Evolutionary conservation across 1,140 invertebrate species (phyloP).

Genomic region (Drosophila quadrilineata): DNA sequence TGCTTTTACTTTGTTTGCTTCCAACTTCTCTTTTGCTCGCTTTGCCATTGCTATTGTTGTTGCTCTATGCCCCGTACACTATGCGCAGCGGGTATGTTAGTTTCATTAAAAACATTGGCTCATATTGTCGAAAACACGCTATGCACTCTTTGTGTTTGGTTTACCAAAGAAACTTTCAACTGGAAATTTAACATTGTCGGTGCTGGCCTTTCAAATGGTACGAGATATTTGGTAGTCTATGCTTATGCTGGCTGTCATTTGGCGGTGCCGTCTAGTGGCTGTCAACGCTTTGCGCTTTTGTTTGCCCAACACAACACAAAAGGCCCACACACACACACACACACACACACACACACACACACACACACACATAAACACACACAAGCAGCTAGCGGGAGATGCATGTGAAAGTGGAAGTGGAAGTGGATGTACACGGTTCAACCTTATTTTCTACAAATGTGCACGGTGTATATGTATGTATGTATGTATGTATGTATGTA

Average conservation of each 20-base stretch:
- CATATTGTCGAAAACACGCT: too few relatives aligned
- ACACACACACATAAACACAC: constrained; percentile 21
- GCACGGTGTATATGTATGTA: constrained; percentile 20
- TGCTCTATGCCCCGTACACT: not conserved
- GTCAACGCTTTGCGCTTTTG: constrained; percentile 69
- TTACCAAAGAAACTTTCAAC: too few relatives aligned
- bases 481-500: constrained; percentile 6
- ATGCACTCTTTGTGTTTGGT: too few relatives aligned
- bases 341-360: constrained; percentile 4
- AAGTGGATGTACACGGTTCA: not conserved
- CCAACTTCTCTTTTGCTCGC: constrained; percentile 6
- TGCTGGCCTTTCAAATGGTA: constrained; percentile 4
- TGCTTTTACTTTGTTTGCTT: constrained; percentile 53
- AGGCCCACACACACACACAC: constrained; percentile 39
- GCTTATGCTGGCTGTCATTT: constrained; percentile 16
- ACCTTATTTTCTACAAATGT: constrained; percentile 47
- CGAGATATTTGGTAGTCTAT: not conserved
- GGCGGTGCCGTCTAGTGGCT: constrained; percentile 40
- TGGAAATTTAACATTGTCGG: too few relatives aligned
- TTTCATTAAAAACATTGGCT: too few relatives aligned
- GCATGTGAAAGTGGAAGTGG: not conserved
- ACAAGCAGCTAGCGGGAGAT: constrained; percentile 16
- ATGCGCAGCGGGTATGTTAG: not conserved
- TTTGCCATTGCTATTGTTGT: constrained; percentile 26
- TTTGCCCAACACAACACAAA: constrained; percentile 73